phyloP scores from a whole-genome alignment of 2,113 vertebrate species.

The Mirounga angustirostris region DNA sequence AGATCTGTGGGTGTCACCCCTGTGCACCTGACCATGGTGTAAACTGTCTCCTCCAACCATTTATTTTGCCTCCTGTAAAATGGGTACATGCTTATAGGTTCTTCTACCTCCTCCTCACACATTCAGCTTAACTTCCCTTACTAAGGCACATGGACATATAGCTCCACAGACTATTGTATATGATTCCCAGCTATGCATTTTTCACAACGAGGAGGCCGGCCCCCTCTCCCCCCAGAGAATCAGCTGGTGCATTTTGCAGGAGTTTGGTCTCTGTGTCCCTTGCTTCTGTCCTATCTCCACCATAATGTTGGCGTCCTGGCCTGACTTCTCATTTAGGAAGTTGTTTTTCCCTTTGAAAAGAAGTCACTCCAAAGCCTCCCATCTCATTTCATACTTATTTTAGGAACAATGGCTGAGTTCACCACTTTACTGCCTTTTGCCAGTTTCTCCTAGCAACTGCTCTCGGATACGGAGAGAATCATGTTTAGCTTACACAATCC shows the following conservation, averaged over 20 bases:
- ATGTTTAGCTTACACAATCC: conserved; percentile 59
- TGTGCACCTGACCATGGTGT: neutral
- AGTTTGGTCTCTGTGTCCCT: neutral
- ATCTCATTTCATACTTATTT: conserved; percentile 71
- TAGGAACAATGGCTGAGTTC: conserved; percentile 70
- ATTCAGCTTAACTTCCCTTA: neutral
- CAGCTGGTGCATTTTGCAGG: neutral
- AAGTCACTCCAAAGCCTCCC: conserved; percentile 9
- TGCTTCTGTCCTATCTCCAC: neutral
- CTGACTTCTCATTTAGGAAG: conserved; percentile 15
- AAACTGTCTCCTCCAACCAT: neutral
- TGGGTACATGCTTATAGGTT: neutral
- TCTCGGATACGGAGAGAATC: conserved; percentile 45
- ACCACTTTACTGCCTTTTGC: conserved; percentile 62
- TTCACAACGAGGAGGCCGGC: neutral
- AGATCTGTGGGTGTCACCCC: neutral
- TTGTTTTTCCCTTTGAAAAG: neutral
- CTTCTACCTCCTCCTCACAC: neutral
- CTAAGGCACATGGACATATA: neutral
- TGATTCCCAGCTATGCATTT: neutral
- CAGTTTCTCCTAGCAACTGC: conserved; percentile 79
- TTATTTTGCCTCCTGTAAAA: neutral
- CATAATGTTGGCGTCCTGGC: neutral
- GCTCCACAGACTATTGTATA: neutral
- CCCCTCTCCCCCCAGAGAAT: fast-evolving